Conservation (phyloP, 1,140 invertebrate species). For the Drosophila gunungcola region DNA sequence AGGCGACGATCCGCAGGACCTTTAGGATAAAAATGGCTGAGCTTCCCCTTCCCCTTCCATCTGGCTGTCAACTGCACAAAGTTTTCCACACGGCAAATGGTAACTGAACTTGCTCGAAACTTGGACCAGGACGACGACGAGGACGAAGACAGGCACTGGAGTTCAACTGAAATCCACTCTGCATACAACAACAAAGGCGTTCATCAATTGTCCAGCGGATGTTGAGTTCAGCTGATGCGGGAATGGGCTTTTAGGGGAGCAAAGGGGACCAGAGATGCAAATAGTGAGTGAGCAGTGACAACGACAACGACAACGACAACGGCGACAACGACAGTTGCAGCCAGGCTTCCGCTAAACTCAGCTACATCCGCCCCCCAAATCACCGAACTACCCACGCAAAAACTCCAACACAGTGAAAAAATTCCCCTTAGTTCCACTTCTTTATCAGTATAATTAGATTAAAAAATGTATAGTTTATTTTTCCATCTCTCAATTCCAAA, state of each 20-base stretch:
- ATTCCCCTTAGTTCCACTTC: too few species aligned
- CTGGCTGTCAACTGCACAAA: conserved; percentile 69
- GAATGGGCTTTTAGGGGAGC: neutral
- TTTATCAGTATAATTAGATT: too few species aligned
- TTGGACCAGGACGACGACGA: conserved; percentile 31
- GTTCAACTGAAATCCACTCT: conserved; percentile 47
- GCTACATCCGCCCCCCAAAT: conserved; percentile 53
- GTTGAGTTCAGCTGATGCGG: conserved; percentile 62
- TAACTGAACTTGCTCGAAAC: conserved; percentile 65
- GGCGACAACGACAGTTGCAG: conserved; percentile 46
- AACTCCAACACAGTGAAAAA: neutral
- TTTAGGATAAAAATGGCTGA: conserved; percentile 36
- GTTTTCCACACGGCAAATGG: conserved; percentile 78
- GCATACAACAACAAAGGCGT: conserved; percentile 72
- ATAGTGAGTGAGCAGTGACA: conserved; percentile 37
- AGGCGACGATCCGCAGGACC: conserved; percentile 71
- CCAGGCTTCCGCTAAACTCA: conserved; percentile 55
- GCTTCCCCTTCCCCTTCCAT: neutral
- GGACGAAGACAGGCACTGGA: conserved; percentile 35
- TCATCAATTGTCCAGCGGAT: conserved; percentile 82
- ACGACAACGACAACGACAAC: conserved; percentile 38
- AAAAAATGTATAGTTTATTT: too few species aligned
- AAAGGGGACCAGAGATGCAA: conserved; percentile 15
- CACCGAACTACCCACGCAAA: neutral
- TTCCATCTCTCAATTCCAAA: too few species aligned